Percentiles rank a stretch among this genome's conserved stretches.
Conservation (phyloP, 2,888 invertebrate species). For the Zaprionus obscuricornis region DNA sequence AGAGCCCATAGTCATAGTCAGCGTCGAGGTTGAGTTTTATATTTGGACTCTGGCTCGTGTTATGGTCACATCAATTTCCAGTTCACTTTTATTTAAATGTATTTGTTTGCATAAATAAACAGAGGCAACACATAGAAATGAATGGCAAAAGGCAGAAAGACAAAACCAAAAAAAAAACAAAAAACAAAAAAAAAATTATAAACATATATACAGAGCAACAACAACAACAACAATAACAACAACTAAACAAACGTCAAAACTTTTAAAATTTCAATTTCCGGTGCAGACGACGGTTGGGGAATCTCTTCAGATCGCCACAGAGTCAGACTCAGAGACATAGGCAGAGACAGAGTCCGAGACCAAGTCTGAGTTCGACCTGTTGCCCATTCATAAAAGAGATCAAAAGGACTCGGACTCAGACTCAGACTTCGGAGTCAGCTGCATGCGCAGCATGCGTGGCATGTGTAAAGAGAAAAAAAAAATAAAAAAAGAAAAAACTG, state of each 20-base stretch:
- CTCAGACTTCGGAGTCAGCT: no score
- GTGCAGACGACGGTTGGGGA: conserved; percentile 46
- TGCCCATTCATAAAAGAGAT: conserved; percentile 61
- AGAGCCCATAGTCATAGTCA: conserved; percentile 3
- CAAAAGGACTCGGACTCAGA: conserved; percentile 18
- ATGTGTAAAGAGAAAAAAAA: conserved; percentile 28
- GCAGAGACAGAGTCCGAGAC: conserved; percentile 20
- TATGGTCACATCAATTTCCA: conserved; percentile 56
- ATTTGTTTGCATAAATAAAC: conserved; percentile 72
- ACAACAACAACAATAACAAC: conserved; percentile 34
- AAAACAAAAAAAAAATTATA: conserved; percentile 1
- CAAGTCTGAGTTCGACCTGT: conserved; percentile 28
- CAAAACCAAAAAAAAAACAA: conserved; percentile 15
- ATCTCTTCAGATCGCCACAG: conserved; percentile 31
- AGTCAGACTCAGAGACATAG: background rate
- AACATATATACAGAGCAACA: conserved; percentile 1
- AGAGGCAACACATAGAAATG: conserved; percentile 26
- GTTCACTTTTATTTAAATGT: conserved; percentile 59
- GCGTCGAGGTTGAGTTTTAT: background rate
- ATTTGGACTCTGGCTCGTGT: conserved; percentile 54
- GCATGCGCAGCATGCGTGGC: conserved; percentile 30
- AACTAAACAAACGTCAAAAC: conserved; percentile 65
- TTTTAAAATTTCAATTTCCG: conserved; percentile 78
- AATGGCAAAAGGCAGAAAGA: conserved; percentile 25
- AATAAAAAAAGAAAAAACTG: no score